These are phyloP conservation scores for Miniopterus natalensis DNA, from an alignment of 2,113 vertebrate species.

Conservation along the genomic window DNA sequence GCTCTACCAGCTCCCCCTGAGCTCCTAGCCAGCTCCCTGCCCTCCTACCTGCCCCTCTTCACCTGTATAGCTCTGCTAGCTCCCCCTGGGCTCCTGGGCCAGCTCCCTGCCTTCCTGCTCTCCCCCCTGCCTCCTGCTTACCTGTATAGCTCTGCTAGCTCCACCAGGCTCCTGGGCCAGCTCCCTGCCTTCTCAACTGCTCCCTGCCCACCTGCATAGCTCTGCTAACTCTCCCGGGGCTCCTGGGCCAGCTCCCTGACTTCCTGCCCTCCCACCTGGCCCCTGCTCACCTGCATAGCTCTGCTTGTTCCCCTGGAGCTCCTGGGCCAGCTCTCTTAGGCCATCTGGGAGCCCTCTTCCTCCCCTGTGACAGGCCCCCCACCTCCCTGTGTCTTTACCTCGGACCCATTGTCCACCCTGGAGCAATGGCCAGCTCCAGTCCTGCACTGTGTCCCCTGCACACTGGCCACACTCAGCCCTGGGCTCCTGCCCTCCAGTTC, in stretches of 20 bases:
- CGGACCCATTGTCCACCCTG: too few relatives aligned
- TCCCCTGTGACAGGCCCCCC: rapidly evolving
- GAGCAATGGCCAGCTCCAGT: rapidly evolving
- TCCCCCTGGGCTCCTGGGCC: neutral
- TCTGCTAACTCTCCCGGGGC: neutral
- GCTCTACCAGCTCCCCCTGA: neutral
- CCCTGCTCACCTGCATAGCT: too few relatives aligned
- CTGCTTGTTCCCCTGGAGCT: too few relatives aligned
- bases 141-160: neutral
- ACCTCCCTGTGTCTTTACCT: neutral
- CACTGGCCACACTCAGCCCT: too few relatives aligned
- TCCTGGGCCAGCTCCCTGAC: neutral
- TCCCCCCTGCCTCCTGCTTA: neutral
- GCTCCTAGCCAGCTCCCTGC: rapidly evolving
- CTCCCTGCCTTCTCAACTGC: neutral
- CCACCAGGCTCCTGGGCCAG: too few relatives aligned
- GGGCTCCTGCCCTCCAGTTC: neutral
- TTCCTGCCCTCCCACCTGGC: neutral
- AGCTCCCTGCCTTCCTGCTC: neutral
- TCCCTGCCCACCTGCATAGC: neutral
- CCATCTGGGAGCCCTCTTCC: rapidly evolving
- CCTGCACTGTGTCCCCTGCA: too few relatives aligned
- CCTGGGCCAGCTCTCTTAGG: neutral
- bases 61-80: neutral
- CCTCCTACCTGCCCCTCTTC: neutral